These are phyloP conservation scores for Phymorhynchus buccinoides DNA, from an alignment of 1,140 invertebrate species.

Conservation along the genomic window DNA sequence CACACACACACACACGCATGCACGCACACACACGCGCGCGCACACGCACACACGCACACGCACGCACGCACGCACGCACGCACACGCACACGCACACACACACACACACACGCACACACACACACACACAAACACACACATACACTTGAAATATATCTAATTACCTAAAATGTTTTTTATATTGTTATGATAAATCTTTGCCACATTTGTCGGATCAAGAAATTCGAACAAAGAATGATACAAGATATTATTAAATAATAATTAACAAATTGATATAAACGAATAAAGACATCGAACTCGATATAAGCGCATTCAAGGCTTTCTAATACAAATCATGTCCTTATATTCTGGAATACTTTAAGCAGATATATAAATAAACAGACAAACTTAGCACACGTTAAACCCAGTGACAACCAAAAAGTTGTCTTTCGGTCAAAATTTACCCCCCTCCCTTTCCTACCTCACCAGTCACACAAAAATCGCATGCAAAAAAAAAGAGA, in stretches of 20 bases:
- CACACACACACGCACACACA: not conserved
- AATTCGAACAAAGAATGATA: not conserved
- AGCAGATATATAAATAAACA: too few species aligned
- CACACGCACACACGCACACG: not conserved
- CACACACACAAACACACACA: not conserved
- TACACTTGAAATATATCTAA: too few species aligned
- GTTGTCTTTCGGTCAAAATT: too few species aligned
- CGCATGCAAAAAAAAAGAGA: too few species aligned
- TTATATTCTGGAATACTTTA: too few species aligned
- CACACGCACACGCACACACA: not conserved
- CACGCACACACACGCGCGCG: not conserved
- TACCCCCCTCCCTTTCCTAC: too few species aligned
- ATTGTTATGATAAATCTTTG: too few species aligned
- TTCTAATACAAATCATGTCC: not conserved
- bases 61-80: conserved; percentile 9
- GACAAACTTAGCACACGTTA: too few species aligned
- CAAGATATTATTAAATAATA: not conserved
- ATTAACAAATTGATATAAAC: not conserved
- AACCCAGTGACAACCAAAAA: too few species aligned
- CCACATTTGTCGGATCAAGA: too few species aligned
- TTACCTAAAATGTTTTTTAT: not conserved
- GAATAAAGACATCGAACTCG: not conserved
- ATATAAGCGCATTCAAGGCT: not conserved
- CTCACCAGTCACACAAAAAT: too few species aligned
- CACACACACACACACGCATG: not conserved